These are phyloP conservation scores for Colletes latitarsis DNA, from an alignment of 1,140 invertebrate genomes.

Conservation along the genomic window DNA sequence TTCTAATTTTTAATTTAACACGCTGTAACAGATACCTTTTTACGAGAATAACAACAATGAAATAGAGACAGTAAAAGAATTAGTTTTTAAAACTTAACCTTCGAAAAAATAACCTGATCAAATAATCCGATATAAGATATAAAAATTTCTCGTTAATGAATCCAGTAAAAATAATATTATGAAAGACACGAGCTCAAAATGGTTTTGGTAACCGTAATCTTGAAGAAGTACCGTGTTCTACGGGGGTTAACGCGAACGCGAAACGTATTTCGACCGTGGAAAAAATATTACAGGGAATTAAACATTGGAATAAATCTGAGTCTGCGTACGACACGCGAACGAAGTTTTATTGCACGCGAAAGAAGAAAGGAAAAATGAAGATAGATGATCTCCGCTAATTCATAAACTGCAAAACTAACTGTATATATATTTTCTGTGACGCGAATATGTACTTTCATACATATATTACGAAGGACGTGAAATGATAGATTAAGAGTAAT, in stretches of 20 bases:
- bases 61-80: too few species aligned
- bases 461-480: slow-evolving; percentile 19
- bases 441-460: neutral
- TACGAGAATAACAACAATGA: too few species aligned
- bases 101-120: too few species aligned
- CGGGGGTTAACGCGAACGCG: neutral
- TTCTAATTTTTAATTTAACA: too few species aligned
- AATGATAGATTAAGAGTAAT: slow-evolving; percentile 57
- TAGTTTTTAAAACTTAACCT: too few species aligned
- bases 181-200: too few species aligned
- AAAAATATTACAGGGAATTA: neutral
- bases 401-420: neutral
- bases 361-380: slow-evolving; percentile 36
- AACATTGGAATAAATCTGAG: slow-evolving; percentile 16
- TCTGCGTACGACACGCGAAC: neutral
- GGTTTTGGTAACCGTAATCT: too few species aligned
- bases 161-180: too few species aligned
- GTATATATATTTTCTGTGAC: neutral
- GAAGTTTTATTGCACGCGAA: slow-evolving; percentile 12
- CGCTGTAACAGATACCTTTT: too few species aligned
- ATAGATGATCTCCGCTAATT: slow-evolving; percentile 46
- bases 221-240: neutral
- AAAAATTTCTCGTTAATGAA: too few species aligned
- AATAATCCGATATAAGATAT: too few species aligned
- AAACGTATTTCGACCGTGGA: neutral